Conservation (phyloP, 1,140 invertebrate species). For the Meloidogyne floridensis region DNA sequence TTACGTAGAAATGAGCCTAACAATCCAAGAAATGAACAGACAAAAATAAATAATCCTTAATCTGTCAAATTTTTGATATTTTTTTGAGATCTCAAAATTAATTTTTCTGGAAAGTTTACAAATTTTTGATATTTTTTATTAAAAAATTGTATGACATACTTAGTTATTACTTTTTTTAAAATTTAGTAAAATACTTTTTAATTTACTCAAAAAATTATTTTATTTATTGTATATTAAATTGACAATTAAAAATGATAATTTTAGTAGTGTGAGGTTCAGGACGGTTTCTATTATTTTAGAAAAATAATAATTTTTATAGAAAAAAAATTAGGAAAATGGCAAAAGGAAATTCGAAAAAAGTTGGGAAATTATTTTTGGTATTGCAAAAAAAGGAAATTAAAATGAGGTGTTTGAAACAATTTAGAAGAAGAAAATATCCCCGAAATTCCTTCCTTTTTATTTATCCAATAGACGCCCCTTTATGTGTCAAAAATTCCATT, state of each 20-base stretch:
- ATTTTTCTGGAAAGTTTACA: too few relatives aligned
- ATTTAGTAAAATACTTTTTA: neutral
- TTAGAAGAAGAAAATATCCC: neutral
- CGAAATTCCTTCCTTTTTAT: neutral
- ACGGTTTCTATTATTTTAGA: neutral
- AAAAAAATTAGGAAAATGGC: neutral
- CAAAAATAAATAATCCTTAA: neutral
- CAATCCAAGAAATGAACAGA: neutral
- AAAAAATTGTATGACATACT: too few relatives aligned
- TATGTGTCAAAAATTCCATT: conserved; percentile 65
- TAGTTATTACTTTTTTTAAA: neutral
- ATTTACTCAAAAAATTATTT: neutral
- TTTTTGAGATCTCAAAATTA: too few relatives aligned
- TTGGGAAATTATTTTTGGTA: too few relatives aligned
- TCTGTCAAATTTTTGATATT: neutral
- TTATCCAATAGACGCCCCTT: conserved; percentile 58
- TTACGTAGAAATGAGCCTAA: neutral
- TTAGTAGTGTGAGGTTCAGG: neutral
- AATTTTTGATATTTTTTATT: too few relatives aligned
- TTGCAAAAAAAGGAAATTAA: too few relatives aligned
- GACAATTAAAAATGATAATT: neutral
- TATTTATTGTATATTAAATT: neutral
- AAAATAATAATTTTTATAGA: neutral
- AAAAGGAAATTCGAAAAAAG: neutral
- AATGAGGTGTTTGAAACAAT: neutral